Evolutionary conservation across 2,797 vertebrate species (phyloP).

Genomic region (Chelidonichthys spinosus): DNA sequence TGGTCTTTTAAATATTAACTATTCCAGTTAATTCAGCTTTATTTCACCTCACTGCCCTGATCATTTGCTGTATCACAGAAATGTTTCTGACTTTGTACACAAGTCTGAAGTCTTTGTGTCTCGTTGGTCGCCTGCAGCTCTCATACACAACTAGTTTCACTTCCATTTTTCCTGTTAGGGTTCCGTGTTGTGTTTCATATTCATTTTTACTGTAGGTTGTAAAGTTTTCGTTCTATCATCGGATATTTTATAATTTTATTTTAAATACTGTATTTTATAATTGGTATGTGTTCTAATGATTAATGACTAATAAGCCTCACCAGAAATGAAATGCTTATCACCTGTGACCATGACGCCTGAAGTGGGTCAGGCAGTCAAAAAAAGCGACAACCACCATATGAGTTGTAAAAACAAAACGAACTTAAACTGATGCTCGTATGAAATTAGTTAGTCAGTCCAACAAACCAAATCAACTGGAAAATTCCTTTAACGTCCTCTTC

Average conservation of each 20-base stretch:
- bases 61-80: background rate
- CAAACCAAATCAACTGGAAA: too few species aligned
- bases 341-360: background rate
- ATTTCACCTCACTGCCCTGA: background rate
- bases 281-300: background rate
- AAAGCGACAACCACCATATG: background rate
- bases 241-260: too few species aligned
- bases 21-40: background rate
- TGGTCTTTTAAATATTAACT: background rate
- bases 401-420: background rate
- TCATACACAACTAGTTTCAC: slow-evolving; percentile 22
- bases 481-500: background rate
- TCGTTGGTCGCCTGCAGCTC: too few species aligned
- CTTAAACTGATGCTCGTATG: background rate
- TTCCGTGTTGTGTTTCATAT: slow-evolving; percentile 5
- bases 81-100: background rate
- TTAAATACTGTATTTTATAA: too few species aligned
- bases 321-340: background rate
- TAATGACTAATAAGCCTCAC: background rate
- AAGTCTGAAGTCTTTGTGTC: background rate
- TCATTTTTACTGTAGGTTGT: background rate
- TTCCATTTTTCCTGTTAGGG: slow-evolving; percentile 19
- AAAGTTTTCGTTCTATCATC: background rate
- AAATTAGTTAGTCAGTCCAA: background rate
- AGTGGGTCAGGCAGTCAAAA: background rate